Base-by-base conservation (phyloP, 2,888 invertebrate species). In the Girardia tigrina region DNA sequence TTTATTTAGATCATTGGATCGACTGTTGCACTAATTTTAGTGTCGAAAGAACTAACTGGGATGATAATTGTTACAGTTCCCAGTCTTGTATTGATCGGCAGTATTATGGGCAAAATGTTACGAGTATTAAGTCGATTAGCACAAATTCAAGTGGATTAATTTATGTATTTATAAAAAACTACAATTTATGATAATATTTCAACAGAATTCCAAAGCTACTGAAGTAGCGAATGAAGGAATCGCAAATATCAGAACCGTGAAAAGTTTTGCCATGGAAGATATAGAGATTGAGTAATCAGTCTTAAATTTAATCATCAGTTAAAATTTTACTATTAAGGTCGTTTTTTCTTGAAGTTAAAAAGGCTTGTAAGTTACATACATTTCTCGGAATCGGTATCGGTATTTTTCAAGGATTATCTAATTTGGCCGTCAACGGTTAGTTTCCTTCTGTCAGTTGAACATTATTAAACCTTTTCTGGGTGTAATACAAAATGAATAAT, bases 211-310 rank as follows among this genome's bases (percentile, higher is more conserved):
- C 79, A 90, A 89, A 82, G 89, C 93, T 0, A 91, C 92, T 0
- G 88, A 90, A 0, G 89, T 94, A 42, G 92, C 92, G 16, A 93
- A 94, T 83, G 95, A 95, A 85, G 93, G 94, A 0, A 87, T 97
- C 76, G 88, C 91, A 42, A 95, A 95, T 84, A 90, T 97, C 79
- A 87, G 93, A 73, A 95, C 94, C 0, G 95, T 97, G 0, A 80
- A 79, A 29, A 73, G 79, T 6, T 79, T 79, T 42, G 78, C 79
- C 16, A 78, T 80, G 72, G 80, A 79, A 79, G 74, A 77, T 69
- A 78, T 78, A 14, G 79, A 79, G 26, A 26, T 78, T 28, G 29
- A 71, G 70, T 78, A 78, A 6, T 79, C 78, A 29, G 76, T 28
- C 36, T 56, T 74, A 23, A 75, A 26, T 8, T 28, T 2, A 23